phyloP scores from a whole-genome alignment of 2,113 vertebrate species.

The Lampris megalopsis region DNA sequence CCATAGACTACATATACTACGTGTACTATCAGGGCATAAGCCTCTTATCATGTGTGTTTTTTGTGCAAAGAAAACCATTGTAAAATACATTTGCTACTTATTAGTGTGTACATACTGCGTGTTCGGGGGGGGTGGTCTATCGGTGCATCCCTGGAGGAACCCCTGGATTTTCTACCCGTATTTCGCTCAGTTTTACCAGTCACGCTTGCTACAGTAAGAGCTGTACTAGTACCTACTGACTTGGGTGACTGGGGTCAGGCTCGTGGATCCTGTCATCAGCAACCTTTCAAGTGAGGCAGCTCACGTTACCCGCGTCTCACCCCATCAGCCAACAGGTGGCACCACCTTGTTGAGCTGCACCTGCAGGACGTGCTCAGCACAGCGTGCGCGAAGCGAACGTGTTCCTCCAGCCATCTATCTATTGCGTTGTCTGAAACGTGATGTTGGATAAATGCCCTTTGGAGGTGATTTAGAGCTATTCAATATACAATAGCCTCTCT shows the following conservation, averaged over 20 bases:
- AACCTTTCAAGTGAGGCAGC: slow-evolving; percentile 23
- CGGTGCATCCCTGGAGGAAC: not conserved
- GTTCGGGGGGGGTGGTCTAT: not conserved
- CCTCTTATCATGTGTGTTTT: not conserved
- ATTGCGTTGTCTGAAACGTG: not conserved
- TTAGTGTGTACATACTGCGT: not conserved
- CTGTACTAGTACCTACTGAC: slow-evolving; percentile 15
- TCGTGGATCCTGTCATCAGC: slow-evolving; percentile 12
- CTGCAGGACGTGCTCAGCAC: slow-evolving; percentile 19
- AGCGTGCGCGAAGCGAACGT: slow-evolving; percentile 34
- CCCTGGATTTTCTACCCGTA: not conserved
- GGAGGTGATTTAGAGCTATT: too few species aligned
- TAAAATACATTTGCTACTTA: too few species aligned
- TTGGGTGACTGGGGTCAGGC: not conserved
- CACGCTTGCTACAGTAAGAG: not conserved
- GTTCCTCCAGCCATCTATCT: not conserved
- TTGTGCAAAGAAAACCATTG: too few species aligned
- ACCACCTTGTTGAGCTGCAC: slow-evolving; percentile 31
- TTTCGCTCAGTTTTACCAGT: not conserved
- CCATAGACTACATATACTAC: not conserved
- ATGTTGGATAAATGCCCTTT: not conserved
- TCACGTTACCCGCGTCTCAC: not conserved
- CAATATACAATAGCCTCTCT: too few species aligned
- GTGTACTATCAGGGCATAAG: not conserved
- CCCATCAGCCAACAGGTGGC: slow-evolving; percentile 9